Percentiles rank a stretch among this genome's conserved stretches.
These are phyloP conservation scores for Gallinago paraguaiae DNA, from an alignment of 2,113 vertebrate genomes.

Conservation along the genomic window DNA sequence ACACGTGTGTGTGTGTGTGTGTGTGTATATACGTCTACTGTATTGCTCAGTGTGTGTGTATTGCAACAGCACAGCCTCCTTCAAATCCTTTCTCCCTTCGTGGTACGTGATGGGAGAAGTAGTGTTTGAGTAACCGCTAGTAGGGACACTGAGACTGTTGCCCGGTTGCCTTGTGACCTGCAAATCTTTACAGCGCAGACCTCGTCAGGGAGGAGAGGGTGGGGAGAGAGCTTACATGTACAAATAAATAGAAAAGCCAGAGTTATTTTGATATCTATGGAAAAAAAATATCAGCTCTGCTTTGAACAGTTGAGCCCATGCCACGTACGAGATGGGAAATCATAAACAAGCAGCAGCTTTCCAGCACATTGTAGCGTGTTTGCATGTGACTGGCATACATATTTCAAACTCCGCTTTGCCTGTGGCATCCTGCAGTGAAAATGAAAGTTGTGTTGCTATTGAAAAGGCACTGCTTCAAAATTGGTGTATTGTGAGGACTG, in stretches of 20 bases:
- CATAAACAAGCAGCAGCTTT: constrained; percentile 52
- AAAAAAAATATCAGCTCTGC: constrained; percentile 8
- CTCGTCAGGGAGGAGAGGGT: neutral
- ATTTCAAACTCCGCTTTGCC: constrained; percentile 59
- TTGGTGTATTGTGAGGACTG: constrained; percentile 27
- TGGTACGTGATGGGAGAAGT: neutral
- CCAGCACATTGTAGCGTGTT: constrained; percentile 60
- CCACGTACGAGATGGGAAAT: neutral
- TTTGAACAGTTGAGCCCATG: neutral
- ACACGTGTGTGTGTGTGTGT: rapidly evolving
- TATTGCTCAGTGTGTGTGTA: rapidly evolving
- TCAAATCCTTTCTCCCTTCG: neutral
- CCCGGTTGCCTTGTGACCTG: rapidly evolving
- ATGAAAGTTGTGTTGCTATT: constrained; percentile 64
- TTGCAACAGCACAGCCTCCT: neutral
- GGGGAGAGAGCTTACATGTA: neutral
- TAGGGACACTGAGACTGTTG: neutral
- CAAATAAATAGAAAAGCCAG: neutral
- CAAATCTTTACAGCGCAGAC: neutral
- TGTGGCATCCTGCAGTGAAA: constrained; percentile 66
- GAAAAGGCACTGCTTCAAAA: constrained; percentile 45
- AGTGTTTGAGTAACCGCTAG: neutral
- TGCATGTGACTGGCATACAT: constrained; percentile 70
- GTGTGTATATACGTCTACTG: rapidly evolving
- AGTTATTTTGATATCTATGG: neutral